phyloP scores from a whole-genome alignment of 2,113 vertebrate genomes.

The Chelonoidis abingdonii region DNA sequence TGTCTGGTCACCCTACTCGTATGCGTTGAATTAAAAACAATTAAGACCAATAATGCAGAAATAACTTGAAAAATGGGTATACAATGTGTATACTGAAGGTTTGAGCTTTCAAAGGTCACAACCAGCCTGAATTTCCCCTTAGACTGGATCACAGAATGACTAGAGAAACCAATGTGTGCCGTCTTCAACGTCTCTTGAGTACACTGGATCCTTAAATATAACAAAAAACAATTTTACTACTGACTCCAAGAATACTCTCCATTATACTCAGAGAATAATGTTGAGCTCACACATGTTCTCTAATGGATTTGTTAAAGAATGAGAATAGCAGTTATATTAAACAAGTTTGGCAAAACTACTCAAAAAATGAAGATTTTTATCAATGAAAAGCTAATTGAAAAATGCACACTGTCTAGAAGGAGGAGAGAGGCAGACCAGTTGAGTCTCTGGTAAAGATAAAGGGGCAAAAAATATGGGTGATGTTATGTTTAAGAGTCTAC shows the following conservation, averaged over 20 bases:
- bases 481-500: too few species aligned
- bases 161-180: neutral
- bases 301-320: neutral
- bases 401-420: neutral
- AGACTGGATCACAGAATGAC: neutral
- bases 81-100: neutral
- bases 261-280: neutral
- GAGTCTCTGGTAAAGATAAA: too few species aligned
- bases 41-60: neutral
- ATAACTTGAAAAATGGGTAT: neutral
- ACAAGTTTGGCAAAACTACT: neutral
- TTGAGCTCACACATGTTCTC: neutral
- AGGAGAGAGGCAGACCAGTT: too few species aligned
- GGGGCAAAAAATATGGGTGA: too few species aligned
- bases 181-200: neutral
- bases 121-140: neutral
- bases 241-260: neutral
- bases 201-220: neutral
- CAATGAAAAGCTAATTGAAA: neutral
- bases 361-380: neutral
- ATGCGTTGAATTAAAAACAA: neutral
- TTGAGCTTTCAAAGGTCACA: neutral
- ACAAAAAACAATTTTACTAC: neutral
- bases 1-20: neutral
- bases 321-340: neutral